Evolutionary conservation across 2,797 vertebrate species (phyloP).

Genomic region (Gymnoscopelus microlampas): DNA sequence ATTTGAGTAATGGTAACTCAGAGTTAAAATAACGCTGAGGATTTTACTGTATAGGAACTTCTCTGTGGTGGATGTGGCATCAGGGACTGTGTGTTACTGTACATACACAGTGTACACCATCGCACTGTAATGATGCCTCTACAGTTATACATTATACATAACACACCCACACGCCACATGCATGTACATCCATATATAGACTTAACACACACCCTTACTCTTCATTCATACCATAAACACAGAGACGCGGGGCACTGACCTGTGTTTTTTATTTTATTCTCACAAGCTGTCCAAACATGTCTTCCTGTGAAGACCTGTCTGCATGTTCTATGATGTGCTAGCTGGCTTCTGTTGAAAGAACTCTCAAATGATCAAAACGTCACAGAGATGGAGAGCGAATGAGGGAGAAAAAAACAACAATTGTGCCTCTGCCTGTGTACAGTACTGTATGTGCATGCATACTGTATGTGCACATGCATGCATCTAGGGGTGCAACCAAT

Average conservation of each 20-base stretch:
- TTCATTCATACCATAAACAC: conserved; percentile 28
- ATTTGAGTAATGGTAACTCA: too few relatives aligned
- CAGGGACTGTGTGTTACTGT: conserved; percentile 34
- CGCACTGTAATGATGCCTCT: conserved; percentile 35
- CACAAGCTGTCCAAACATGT: conserved; percentile 60
- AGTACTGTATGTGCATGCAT: conserved; percentile 1
- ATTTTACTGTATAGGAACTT: neutral
- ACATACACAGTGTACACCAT: conserved; percentile 30
- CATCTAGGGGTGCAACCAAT: too few relatives aligned
- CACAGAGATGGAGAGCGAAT: conserved; percentile 38
- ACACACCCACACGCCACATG: conserved; percentile 29
- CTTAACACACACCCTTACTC: conserved; percentile 17
- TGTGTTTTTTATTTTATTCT: conserved; percentile 24
- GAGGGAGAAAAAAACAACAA: conserved; percentile 29
- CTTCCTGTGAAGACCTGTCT: conserved; percentile 46
- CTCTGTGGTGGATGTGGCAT: conserved; percentile 34
- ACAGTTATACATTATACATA: conserved; percentile 52
- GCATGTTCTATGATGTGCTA: conserved; percentile 35
- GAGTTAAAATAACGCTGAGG: too few relatives aligned
- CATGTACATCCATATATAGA: conserved; percentile 27
- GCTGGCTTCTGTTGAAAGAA: conserved; percentile 52
- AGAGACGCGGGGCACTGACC: conserved; percentile 38
- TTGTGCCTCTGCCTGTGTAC: conserved; percentile 23
- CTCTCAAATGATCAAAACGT: conserved; percentile 49
- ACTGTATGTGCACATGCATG: too few relatives aligned